Conservation (phyloP, 2,888 invertebrate species). For the Lydus trimaculatus region DNA sequence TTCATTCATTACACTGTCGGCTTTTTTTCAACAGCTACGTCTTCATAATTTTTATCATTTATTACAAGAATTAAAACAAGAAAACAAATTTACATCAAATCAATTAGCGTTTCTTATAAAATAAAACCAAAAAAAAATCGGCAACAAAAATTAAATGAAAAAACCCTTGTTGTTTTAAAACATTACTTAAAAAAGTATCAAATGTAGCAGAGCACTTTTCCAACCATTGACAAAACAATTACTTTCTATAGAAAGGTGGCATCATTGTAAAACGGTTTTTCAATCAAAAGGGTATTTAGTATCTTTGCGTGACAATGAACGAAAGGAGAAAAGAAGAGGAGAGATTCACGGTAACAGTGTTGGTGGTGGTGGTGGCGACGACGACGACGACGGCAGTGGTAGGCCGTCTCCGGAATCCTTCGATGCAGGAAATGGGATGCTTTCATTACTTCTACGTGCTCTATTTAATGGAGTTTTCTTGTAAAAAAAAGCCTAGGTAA, state of each 20-base stretch:
- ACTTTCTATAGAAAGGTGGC: conserved; percentile 55
- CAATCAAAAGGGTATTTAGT: conserved; percentile 60
- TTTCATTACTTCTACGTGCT: conserved; percentile 61
- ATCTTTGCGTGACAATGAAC: conserved; percentile 58
- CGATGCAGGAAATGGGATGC: conserved; percentile 58
- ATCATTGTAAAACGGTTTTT: conserved; percentile 56
- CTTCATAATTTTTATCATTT: conserved; percentile 6
- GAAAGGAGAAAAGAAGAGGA: conserved; percentile 34
- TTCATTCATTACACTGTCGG: background rate
- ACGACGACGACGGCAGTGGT: conserved; percentile 18
- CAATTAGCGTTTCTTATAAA: conserved; percentile 14
- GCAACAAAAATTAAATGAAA: conserved; percentile 14
- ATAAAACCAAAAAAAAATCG: too few species aligned
- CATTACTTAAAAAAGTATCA: background rate
- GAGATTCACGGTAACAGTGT: background rate
- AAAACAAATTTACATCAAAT: conserved; percentile 15
- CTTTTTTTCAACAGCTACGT: background rate
- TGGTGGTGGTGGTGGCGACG: conserved; percentile 19
- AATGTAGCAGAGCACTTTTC: background rate
- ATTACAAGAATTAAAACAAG: background rate
- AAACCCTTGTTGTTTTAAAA: background rate
- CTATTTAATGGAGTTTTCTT: conserved; percentile 61
- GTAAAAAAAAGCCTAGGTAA: conserved; percentile 60
- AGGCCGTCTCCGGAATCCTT: conserved; percentile 34
- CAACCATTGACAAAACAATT: conserved; percentile 48